These are phyloP conservation scores for Eristalinus sepulchralis DNA, from an alignment of 2,888 invertebrate species.

Conservation along the genomic window DNA sequence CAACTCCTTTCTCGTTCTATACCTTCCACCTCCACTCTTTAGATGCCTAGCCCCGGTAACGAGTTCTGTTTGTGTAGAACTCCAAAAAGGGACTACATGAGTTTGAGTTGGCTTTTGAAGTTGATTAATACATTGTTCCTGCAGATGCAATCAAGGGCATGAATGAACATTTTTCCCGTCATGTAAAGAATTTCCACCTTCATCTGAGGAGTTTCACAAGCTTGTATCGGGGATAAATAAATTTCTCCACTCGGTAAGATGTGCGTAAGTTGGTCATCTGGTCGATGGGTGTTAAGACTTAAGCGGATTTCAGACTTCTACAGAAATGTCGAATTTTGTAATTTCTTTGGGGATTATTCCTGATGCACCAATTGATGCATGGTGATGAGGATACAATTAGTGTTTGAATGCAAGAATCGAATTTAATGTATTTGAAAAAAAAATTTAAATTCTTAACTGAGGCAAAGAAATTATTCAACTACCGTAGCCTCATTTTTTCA, in stretches of 20 bases:
- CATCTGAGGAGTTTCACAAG: background rate
- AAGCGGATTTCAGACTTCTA: background rate
- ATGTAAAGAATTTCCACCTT: constrained; percentile 21
- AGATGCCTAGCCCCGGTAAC: constrained; percentile 36
- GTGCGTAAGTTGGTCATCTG: constrained; percentile 35
- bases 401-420: background rate
- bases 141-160: constrained; percentile 40
- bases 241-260: constrained; percentile 15
- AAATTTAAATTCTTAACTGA: too few species aligned
- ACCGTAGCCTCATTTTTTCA: too few species aligned
- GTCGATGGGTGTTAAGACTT: background rate
- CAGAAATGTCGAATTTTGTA: background rate
- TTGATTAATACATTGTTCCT: constrained; percentile 68
- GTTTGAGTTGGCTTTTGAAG: constrained; percentile 33
- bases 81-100: constrained; percentile 9
- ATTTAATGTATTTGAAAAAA: too few species aligned
- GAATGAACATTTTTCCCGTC: constrained; percentile 44
- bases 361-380: background rate
- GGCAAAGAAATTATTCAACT: too few species aligned
- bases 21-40: background rate
- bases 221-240: background rate
- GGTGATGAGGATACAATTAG: background rate
- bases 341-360: background rate
- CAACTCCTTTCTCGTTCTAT: constrained; percentile 7
- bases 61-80: constrained; percentile 46